A percentile compares a stretch with the other conserved stretches of the same genome.
These are phyloP conservation scores for Hyperopisus bebe DNA, from an alignment of 2,113 vertebrate species.

Conservation along the genomic window DNA sequence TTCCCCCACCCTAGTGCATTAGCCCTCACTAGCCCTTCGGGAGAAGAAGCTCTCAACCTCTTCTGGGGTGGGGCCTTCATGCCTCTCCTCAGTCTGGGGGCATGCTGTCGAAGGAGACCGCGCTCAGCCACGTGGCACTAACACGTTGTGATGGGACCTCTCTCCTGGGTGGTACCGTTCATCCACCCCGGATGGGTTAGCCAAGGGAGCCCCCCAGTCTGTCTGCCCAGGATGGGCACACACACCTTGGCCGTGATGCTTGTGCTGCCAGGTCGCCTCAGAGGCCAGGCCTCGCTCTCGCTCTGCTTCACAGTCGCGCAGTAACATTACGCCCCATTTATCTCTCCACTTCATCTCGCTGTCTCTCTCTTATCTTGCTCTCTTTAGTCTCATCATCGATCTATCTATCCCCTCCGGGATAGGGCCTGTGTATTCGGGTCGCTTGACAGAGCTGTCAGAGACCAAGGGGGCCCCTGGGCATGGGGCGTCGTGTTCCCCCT, in stretches of 20 bases:
- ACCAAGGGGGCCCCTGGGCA: background rate
- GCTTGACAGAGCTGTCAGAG: background rate
- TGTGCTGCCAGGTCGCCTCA: background rate
- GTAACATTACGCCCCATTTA: background rate
- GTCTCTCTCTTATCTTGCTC: background rate
- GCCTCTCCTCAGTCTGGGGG: background rate
- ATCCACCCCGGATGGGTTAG: slow-evolving; percentile 38
- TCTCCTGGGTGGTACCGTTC: slow-evolving; percentile 42
- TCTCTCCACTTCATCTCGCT: background rate
- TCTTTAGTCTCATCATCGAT: slow-evolving; percentile 8
- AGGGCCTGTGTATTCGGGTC: background rate
- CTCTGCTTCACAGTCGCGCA: background rate
- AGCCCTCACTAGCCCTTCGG: background rate
- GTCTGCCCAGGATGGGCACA: background rate
- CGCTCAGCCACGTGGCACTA: slow-evolving; percentile 33
- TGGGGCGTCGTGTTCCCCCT: background rate
- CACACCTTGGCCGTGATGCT: background rate
- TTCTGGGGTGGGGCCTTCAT: background rate
- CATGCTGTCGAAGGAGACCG: background rate
- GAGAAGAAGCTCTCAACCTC: background rate
- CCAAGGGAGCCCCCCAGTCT: background rate
- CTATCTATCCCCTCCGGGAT: background rate
- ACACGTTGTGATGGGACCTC: slow-evolving; percentile 65
- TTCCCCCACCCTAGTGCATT: background rate
- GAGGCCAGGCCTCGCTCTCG: background rate